Evolutionary conservation across 2,113 vertebrate genomes (phyloP).

Genomic region (Forbesichthys agassizii): DNA sequence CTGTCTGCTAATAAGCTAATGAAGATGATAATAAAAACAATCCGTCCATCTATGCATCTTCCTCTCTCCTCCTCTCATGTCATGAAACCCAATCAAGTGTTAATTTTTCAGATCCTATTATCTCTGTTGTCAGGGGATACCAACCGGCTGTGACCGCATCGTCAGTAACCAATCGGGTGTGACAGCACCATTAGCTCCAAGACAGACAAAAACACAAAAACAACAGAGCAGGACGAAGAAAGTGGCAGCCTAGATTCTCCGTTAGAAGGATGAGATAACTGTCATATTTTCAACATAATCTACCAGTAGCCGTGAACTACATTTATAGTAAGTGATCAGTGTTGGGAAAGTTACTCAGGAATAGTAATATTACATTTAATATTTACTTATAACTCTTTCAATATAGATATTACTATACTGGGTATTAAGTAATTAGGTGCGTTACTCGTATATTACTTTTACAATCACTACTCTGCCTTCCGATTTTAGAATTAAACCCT

Average conservation of each 20-base stretch:
- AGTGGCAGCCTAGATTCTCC: not conserved
- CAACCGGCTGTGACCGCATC: constrained; percentile 16
- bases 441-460: no score
- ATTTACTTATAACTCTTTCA: no score
- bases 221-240: not conserved
- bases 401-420: no score
- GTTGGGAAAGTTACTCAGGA: no score
- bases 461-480: no score
- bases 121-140: constrained; percentile 17
- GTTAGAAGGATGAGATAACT: no score
- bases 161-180: not conserved
- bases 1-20: not conserved
- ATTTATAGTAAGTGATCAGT: no score
- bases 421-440: no score
- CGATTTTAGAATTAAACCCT: no score
- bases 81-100: constrained; percentile 7
- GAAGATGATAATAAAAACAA: not conserved
- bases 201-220: constrained; percentile 1
- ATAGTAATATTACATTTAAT: no score
- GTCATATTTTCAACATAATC: no score
- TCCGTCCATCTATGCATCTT: not conserved
- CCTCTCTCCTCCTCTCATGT: not conserved
- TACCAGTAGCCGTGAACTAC: no score
- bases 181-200: constrained; percentile 18
- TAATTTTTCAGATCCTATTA: constrained; percentile 42